Percentiles rank a stretch among this genome's conserved stretches.
Conservation (phyloP, 2,888 invertebrate genomes). For the Spisula solida region DNA sequence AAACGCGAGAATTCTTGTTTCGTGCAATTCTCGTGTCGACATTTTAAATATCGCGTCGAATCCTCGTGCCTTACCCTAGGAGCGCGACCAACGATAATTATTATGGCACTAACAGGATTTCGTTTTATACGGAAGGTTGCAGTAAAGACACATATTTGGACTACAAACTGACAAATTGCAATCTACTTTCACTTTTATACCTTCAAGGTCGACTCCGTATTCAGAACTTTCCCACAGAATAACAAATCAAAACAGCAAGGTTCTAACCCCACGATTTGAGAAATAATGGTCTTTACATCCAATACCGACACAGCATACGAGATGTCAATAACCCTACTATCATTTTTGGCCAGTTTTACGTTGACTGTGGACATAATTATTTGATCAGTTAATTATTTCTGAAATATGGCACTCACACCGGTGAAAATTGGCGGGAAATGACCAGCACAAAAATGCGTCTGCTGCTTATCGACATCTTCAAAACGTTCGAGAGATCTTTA, state of each 20-base stretch:
- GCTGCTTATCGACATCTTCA: no score
- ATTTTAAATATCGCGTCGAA: no score
- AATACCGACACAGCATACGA: neutral
- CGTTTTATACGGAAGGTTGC: neutral
- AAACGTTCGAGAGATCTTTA: no score
- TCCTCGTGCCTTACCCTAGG: no score
- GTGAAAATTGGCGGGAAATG: neutral
- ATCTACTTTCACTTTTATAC: neutral
- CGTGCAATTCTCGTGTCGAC: no score
- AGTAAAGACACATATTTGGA: conserved; percentile 2
- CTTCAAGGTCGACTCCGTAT: conserved; percentile 33
- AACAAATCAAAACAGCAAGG: conserved; percentile 47
- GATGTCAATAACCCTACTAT: conserved; percentile 41
- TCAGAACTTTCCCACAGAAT: conserved; percentile 58
- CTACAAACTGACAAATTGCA: neutral
- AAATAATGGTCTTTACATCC: conserved; percentile 40
- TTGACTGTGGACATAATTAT: conserved; percentile 5
- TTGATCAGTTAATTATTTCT: neutral
- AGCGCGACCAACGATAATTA: no score
- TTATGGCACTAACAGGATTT: no score
- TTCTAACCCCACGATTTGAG: conserved; percentile 28
- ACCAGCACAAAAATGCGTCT: neutral
- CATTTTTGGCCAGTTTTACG: conserved; percentile 35
- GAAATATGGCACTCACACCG: neutral
- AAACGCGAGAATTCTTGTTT: no score